Conservation (phyloP, 2,888 invertebrate genomes). For the Seira ritae region DNA sequence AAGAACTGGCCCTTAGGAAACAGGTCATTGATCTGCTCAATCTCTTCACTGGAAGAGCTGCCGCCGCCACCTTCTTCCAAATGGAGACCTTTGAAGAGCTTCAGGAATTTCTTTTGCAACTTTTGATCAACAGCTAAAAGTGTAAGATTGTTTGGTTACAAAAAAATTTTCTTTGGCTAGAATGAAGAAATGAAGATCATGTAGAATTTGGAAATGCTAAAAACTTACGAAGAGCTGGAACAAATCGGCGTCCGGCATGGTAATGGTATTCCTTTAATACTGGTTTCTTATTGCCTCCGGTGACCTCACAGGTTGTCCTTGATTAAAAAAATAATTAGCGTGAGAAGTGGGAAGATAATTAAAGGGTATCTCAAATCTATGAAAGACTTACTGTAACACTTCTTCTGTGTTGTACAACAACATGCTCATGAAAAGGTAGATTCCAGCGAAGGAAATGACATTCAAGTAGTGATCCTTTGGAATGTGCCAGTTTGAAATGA, state of each 20-base stretch:
- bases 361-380: not conserved
- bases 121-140: conserved; percentile 40
- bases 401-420: conserved; percentile 46
- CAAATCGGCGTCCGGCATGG: conserved; percentile 53
- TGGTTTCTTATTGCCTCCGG: conserved; percentile 38
- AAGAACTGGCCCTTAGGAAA: conserved; percentile 38
- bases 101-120: conserved; percentile 39
- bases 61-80: conserved; percentile 33
- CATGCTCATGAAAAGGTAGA: conserved; percentile 51
- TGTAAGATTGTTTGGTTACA: not conserved
- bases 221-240: conserved; percentile 44
- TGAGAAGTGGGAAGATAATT: not conserved
- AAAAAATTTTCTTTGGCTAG: not conserved
- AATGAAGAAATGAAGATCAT: not conserved
- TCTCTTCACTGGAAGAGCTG: conserved; percentile 50
- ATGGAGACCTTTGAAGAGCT: conserved; percentile 46
- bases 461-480: conserved; percentile 54
- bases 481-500: not conserved
- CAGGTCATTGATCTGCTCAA: not conserved
- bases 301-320: conserved; percentile 48
- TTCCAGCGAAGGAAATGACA: conserved; percentile 48
- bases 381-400: conserved; percentile 43
- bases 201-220: not conserved
- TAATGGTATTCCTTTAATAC: conserved; percentile 30
- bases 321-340: not conserved